Conservation (phyloP, 2,888 invertebrate species). For the Platycnemis pennipes region DNA sequence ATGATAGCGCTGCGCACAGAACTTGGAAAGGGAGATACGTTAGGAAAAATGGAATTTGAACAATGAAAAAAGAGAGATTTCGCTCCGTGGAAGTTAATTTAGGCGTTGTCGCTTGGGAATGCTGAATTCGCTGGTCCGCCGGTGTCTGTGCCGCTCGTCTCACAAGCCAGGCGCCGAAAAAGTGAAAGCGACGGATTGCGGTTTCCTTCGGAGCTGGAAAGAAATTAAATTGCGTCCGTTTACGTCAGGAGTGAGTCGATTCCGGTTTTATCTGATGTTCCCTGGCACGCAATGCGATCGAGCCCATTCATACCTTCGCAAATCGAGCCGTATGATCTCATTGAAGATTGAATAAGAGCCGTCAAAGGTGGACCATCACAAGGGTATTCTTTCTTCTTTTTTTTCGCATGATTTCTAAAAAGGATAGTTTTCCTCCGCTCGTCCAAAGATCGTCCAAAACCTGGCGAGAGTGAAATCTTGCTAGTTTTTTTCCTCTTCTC, state of each 20-base stretch:
- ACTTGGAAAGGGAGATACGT: neutral
- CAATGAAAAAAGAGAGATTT: neutral
- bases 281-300: neutral
- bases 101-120: slow-evolving; percentile 14
- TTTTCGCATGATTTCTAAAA: neutral
- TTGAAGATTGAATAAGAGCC: neutral
- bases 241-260: slow-evolving; percentile 6
- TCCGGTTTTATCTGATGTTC: slow-evolving; percentile 22
- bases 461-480: neutral
- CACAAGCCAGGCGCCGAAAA: slow-evolving; percentile 28
- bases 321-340: neutral
- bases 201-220: slow-evolving; percentile 31
- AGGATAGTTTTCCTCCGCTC: neutral
- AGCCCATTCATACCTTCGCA: neutral
- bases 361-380: neutral
- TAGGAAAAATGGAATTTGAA: neutral
- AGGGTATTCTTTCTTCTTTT: neutral
- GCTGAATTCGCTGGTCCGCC: slow-evolving; percentile 35
- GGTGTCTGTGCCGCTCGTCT: slow-evolving; percentile 13
- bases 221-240: slow-evolving; percentile 36
- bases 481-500: too few species aligned
- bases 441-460: neutral
- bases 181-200: slow-evolving; percentile 31
- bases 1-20: neutral
- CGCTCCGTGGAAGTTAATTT: slow-evolving; percentile 27